Conservation (phyloP, 2,888 invertebrate genomes). For the Gastrophysa polygoni region DNA sequence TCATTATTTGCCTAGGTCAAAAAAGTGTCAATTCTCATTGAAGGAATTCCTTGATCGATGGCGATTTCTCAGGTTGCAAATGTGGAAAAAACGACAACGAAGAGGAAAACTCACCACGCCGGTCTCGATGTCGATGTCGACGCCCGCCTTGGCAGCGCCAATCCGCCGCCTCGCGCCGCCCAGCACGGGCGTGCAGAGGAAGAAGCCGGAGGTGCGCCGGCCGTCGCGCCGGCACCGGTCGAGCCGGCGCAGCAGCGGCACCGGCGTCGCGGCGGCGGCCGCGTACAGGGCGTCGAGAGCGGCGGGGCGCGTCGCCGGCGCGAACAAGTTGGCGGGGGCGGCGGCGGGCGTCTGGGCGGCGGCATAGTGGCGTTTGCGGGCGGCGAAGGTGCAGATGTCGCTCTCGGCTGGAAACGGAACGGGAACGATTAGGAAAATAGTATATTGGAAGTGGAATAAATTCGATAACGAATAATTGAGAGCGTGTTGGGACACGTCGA, state of each 20-base stretch:
- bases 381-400: slow-evolving; percentile 86
- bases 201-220: slow-evolving; percentile 69
- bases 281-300: slow-evolving; percentile 77
- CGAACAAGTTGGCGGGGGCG: slow-evolving; percentile 76
- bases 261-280: slow-evolving; percentile 71
- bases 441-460: too few species aligned
- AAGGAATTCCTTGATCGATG: too few species aligned
- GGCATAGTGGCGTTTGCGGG: slow-evolving; percentile 77
- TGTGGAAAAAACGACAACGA: slow-evolving; percentile 10
- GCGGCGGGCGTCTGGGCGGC: slow-evolving; percentile 72
- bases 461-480: too few species aligned
- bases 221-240: slow-evolving; percentile 71
- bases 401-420: slow-evolving; percentile 75
- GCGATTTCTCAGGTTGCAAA: too few species aligned
- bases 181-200: slow-evolving; percentile 82
- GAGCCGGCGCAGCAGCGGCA: slow-evolving; percentile 69
- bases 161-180: slow-evolving; percentile 72
- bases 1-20: too few species aligned
- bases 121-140: slow-evolving; percentile 91
- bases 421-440: too few species aligned
- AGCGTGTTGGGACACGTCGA: too few species aligned
- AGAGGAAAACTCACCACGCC: slow-evolving; percentile 72
- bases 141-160: slow-evolving; percentile 72
- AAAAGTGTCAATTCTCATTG: too few species aligned
- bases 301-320: slow-evolving; percentile 73